Conservation (phyloP, 2,797 vertebrate species). For the Botia almorhae region DNA sequence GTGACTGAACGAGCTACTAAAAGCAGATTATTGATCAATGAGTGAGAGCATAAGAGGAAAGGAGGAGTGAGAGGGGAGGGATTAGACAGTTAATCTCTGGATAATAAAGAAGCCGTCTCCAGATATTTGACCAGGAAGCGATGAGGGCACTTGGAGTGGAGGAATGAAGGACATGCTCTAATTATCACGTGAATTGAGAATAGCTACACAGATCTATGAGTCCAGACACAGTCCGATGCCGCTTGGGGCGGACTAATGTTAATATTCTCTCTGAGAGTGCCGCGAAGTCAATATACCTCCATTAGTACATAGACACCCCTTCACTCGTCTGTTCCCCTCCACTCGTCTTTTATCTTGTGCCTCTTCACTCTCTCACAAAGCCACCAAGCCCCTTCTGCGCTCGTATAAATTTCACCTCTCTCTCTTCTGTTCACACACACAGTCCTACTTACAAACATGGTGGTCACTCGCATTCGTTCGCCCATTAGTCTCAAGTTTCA, state of each 20-base stretch:
- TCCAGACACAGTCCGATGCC: slow-evolving; percentile 68
- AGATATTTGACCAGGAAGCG: slow-evolving; percentile 32
- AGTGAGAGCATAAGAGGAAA: slow-evolving; percentile 64
- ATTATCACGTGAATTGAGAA: slow-evolving; percentile 36
- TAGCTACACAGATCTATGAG: slow-evolving; percentile 20
- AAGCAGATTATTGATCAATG: slow-evolving; percentile 80
- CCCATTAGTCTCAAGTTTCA: slow-evolving; percentile 87
- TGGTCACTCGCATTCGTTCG: slow-evolving; percentile 75
- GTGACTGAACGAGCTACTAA: slow-evolving; percentile 78
- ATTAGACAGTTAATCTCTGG: slow-evolving; percentile 53
- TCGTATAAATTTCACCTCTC: slow-evolving; percentile 54
- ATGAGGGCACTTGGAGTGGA: slow-evolving; percentile 8
- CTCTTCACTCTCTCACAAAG: slow-evolving; percentile 18
- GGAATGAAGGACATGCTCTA: slow-evolving; percentile 34
- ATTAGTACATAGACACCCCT: slow-evolving; percentile 80
- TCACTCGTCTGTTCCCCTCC: slow-evolving; percentile 45
- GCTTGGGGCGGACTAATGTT: slow-evolving; percentile 78
- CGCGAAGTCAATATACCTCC: slow-evolving; percentile 88
- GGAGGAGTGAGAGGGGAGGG: slow-evolving; percentile 70
- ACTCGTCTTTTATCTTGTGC: slow-evolving; percentile 26
- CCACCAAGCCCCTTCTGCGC: slow-evolving; percentile 41
- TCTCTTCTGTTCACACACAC: slow-evolving; percentile 46
- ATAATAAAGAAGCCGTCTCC: slow-evolving; percentile 24
- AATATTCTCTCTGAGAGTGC: slow-evolving; percentile 78
- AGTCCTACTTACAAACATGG: slow-evolving; percentile 50